phyloP scores from a whole-genome alignment of 64 coral and sea anemone species.

The Pachyseris speciosa region DNA sequence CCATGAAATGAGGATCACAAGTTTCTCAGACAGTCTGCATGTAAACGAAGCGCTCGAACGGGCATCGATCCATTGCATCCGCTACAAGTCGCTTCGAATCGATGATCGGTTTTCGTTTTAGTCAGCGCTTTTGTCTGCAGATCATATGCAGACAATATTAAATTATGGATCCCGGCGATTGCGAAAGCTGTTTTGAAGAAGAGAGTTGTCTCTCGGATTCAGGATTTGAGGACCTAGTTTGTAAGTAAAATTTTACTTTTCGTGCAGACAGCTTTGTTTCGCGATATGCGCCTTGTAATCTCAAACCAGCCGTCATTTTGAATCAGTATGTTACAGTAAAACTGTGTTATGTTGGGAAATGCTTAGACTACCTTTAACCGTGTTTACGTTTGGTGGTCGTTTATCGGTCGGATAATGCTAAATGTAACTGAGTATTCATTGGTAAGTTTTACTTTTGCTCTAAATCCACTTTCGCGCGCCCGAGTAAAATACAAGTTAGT shows the following conservation, averaged over 20 bases:
- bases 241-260: not conserved
- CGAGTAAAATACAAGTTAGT: too few species aligned
- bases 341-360: too few species aligned
- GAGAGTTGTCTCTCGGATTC: not conserved
- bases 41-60: not conserved
- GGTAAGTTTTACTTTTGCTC: not conserved
- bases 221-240: slow-evolving; percentile 2
- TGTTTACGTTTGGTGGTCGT: not conserved
- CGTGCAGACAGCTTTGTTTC: too few species aligned
- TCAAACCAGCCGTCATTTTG: too few species aligned
- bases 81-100: not conserved
- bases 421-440: too few species aligned
- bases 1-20: not conserved
- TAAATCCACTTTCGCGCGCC: too few species aligned
- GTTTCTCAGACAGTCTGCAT: not conserved
- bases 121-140: not conserved
- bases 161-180: not conserved
- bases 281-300: too few species aligned
- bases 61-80: not conserved
- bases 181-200: not conserved
- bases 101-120: not conserved
- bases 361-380: not conserved
- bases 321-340: too few species aligned
- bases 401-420: too few species aligned
- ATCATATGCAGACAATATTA: not conserved